These are phyloP conservation scores for Neopelma chrysocephalum DNA, from an alignment of 2,797 vertebrate species.

Conservation along the genomic window DNA sequence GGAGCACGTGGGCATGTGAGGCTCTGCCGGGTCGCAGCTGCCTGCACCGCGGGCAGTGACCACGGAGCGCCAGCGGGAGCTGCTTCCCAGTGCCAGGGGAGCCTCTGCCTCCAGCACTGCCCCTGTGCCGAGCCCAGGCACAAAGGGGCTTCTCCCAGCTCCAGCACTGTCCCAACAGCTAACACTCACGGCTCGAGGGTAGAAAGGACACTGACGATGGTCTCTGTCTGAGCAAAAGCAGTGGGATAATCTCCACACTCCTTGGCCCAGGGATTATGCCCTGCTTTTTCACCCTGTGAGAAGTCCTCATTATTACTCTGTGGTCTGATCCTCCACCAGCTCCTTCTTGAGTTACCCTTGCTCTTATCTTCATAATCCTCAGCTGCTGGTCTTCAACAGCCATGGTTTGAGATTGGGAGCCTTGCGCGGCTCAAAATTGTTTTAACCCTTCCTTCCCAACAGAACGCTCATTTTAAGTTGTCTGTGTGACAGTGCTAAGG, in stretches of 20 bases:
- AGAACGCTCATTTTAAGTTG: not conserved
- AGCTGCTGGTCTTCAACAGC: not conserved
- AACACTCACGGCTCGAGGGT: not conserved
- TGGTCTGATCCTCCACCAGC: not conserved
- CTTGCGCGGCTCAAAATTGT: not conserved
- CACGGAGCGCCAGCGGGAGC: rapidly evolving
- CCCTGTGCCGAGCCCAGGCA: rapidly evolving
- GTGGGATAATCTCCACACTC: not conserved
- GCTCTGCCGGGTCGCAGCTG: not conserved
- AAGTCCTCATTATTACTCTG: not conserved
- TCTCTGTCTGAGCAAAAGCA: rapidly evolving
- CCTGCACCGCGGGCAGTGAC: not conserved
- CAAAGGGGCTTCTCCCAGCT: not conserved
- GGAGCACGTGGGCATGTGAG: rapidly evolving
- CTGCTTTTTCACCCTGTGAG: not conserved
- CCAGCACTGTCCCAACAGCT: rapidly evolving
- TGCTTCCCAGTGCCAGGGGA: not conserved
- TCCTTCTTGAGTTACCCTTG: not conserved
- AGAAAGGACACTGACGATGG: not conserved
- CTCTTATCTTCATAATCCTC: slow-evolving; percentile 19
- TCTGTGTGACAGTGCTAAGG: not conserved
- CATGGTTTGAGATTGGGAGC: not conserved
- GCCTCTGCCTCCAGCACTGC: not conserved
- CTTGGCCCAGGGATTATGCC: not conserved
- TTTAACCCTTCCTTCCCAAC: not conserved